These are phyloP conservation scores for Apus apus DNA, from an alignment of 2,113 vertebrate genomes.

Conservation along the genomic window DNA sequence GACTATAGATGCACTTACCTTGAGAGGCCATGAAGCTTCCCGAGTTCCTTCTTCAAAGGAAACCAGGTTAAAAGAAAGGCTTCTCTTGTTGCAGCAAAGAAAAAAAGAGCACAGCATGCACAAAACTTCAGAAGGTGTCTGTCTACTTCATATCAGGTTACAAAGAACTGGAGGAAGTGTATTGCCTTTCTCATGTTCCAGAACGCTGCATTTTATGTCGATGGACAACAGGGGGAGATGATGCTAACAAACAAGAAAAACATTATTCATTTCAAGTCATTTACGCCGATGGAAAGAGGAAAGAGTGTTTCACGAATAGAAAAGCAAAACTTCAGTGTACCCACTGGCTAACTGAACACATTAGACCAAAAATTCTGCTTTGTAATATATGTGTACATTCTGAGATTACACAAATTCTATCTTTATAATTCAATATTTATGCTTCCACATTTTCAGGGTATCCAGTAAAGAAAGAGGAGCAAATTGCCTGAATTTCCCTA, in stretches of 20 bases:
- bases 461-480: neutral
- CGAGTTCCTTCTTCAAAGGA: conserved; percentile 76
- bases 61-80: conserved; percentile 73
- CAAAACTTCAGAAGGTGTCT: conserved; percentile 68
- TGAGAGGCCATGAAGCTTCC: conserved; percentile 80
- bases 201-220: conserved; percentile 51
- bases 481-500: neutral
- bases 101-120: conserved; percentile 64
- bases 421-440: neutral
- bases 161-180: conserved; percentile 36
- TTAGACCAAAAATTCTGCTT: neutral
- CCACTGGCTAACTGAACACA: neutral
- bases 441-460: neutral
- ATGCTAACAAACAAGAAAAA: conserved; percentile 14
- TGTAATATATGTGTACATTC: neutral
- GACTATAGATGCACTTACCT: conserved; percentile 76
- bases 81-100: conserved; percentile 66
- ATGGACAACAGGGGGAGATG: conserved; percentile 65
- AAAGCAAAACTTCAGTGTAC: neutral
- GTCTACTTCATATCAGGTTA: conserved; percentile 47
- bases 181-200: conserved; percentile 10
- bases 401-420: neutral
- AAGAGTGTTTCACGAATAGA: neutral
- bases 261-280: neutral
- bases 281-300: neutral